Evolutionary conservation across 2,113 vertebrate genomes (phyloP).

Genomic region (Petrocephalus zakoni): DNA sequence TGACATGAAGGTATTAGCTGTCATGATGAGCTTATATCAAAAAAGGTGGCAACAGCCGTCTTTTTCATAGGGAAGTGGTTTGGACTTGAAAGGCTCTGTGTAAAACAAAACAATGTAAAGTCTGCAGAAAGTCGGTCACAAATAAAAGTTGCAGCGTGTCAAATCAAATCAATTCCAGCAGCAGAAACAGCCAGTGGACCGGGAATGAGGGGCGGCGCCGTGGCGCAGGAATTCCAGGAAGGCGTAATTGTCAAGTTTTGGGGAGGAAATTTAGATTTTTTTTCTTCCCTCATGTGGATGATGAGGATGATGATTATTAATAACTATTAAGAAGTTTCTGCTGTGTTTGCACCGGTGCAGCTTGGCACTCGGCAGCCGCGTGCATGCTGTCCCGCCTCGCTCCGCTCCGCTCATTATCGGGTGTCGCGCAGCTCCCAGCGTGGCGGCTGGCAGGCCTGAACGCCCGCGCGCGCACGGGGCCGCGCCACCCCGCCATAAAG

Average conservation of each 20-base stretch:
- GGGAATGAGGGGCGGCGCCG: not conserved
- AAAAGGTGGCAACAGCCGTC: not conserved
- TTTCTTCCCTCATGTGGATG: too few relatives aligned
- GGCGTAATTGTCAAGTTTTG: not conserved
- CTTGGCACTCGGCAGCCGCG: not conserved
- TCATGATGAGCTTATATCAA: not conserved
- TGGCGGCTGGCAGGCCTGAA: not conserved
- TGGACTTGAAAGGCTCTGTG: not conserved
- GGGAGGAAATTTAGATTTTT: not conserved
- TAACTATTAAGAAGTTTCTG: not conserved
- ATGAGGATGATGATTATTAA: not conserved
- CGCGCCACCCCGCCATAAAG: not conserved
- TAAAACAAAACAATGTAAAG: not conserved
- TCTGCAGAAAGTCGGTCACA: not conserved
- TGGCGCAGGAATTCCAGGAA: not conserved
- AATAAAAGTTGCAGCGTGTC: not conserved
- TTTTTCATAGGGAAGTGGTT: not conserved
- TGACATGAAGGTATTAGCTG: not conserved
- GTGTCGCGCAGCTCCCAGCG: not conserved
- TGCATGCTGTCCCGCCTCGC: not conserved
- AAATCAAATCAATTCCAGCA: not conserved
- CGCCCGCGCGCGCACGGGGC: not conserved
- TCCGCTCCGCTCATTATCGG: not conserved
- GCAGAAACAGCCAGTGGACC: not conserved
- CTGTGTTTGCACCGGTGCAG: not conserved